Percentiles rank a stretch among this genome's conserved stretches.
These are phyloP conservation scores for Uria lomvia DNA, from an alignment of 2,113 vertebrate genomes.

Conservation along the genomic window DNA sequence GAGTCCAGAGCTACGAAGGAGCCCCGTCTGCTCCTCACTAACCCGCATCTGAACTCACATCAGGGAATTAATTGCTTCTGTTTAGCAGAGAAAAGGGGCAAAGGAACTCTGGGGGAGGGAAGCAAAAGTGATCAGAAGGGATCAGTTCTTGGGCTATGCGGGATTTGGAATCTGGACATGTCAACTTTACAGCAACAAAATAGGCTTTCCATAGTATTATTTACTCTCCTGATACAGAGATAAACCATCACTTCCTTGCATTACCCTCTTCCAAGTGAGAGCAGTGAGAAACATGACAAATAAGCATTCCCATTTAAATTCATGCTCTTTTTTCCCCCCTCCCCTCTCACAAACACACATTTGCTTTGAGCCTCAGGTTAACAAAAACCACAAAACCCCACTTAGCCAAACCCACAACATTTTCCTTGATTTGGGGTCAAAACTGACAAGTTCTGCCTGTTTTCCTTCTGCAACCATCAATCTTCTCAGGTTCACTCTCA, in stretches of 20 bases:
- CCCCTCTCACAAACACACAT: not conserved
- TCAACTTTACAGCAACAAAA: not conserved
- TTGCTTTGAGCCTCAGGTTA: conserved; percentile 58
- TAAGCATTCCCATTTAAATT: conserved; percentile 49
- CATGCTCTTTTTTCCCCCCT: not conserved
- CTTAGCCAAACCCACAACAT: conserved; percentile 59
- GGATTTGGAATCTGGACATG: not conserved
- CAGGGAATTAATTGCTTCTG: not conserved
- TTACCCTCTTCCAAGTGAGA: conserved; percentile 10
- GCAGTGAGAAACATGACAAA: conserved; percentile 35
- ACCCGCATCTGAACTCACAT: not conserved
- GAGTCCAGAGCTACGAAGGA: not conserved
- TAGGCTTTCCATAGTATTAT: not conserved
- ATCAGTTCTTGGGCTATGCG: not conserved
- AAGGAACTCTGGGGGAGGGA: not conserved
- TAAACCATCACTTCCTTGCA: conserved; percentile 17
- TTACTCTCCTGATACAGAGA: conserved; percentile 14
- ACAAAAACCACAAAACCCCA: conserved; percentile 54
- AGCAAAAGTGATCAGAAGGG: not conserved
- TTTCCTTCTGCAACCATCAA: conserved; percentile 31
- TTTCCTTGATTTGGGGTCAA: conserved; percentile 66
- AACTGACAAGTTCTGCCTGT: conserved; percentile 64
- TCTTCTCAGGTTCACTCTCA: conserved; percentile 39
- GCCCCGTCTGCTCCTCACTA: not conserved
- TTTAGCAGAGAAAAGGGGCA: not conserved